Percentiles rank a stretch among this genome's conserved stretches.
These are phyloP conservation scores for Aphrophora alni DNA, from an alignment of 2,888 invertebrate genomes.

Conservation along the genomic window DNA sequence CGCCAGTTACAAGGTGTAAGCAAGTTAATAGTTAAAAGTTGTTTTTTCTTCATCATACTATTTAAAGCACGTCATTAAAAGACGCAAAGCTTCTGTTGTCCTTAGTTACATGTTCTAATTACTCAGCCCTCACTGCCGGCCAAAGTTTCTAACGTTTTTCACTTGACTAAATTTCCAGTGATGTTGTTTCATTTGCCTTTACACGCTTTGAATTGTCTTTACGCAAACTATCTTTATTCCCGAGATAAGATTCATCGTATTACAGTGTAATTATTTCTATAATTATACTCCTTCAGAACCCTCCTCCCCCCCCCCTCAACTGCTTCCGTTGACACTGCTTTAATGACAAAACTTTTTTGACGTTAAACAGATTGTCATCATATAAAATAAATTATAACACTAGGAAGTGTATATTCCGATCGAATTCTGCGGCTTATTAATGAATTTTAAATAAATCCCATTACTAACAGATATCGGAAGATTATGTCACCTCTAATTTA, in stretches of 20 bases:
- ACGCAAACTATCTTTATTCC: not conserved
- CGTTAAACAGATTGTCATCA: not conserved
- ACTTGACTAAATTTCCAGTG: not conserved
- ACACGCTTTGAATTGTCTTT: not conserved
- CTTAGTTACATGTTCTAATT: not conserved
- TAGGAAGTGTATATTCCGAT: not conserved
- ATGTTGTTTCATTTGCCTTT: not conserved
- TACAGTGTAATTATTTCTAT: not conserved
- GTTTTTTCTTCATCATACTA: not conserved
- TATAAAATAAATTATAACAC: not conserved
- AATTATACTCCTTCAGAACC: not conserved
- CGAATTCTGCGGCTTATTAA: not conserved
- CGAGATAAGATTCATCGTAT: not conserved
- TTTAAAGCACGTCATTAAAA: not conserved
- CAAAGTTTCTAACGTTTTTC: not conserved
- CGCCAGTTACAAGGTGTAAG: not conserved
- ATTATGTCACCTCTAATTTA: no score
- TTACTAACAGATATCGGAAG: not conserved
- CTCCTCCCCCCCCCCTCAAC: not conserved
- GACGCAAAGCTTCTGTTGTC: not conserved
- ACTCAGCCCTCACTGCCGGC: not conserved
- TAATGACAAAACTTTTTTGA: not conserved
- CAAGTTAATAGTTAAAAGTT: not conserved
- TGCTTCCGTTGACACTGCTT: not conserved
- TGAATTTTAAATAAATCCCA: not conserved